Evolutionary conservation across 1,140 invertebrate genomes (phyloP).

Genomic region (Sminthurides bifidus): DNA sequence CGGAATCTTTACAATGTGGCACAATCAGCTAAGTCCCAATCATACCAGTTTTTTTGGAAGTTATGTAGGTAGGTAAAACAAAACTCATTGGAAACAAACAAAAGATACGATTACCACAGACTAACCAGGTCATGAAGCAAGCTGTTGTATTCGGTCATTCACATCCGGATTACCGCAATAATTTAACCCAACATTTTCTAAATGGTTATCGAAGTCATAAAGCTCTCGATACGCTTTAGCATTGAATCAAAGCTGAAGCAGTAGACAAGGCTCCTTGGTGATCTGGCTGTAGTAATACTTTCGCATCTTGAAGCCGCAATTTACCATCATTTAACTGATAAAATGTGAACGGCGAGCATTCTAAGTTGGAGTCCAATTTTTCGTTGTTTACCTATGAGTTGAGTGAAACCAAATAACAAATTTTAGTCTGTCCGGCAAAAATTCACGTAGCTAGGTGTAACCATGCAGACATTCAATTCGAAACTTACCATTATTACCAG

Average conservation of each 20-base stretch:
- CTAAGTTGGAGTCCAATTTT: slow-evolving; percentile 51
- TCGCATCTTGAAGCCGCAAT: slow-evolving; percentile 41
- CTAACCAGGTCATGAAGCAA: slow-evolving; percentile 22
- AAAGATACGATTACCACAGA: no score
- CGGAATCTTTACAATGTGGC: no score
- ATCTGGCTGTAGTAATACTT: slow-evolving; percentile 27
- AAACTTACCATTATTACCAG: slow-evolving; percentile 62
- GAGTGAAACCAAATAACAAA: no score
- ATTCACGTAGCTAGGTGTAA: slow-evolving; percentile 6
- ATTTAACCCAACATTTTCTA: slow-evolving; percentile 67
- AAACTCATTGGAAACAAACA: no score
- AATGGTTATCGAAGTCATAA: slow-evolving; percentile 81
- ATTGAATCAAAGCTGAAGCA: slow-evolving; percentile 53
- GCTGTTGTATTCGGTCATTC: slow-evolving; percentile 45
- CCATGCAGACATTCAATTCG: not conserved
- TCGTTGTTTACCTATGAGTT: slow-evolving; percentile 59
- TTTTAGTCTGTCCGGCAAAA: no score
- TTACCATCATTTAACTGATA: slow-evolving; percentile 57
- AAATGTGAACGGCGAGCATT: slow-evolving; percentile 52
- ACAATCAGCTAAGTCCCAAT: no score
- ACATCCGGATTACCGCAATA: slow-evolving; percentile 61
- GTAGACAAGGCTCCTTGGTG: slow-evolving; percentile 45
- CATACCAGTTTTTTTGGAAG: no score
- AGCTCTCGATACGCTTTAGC: slow-evolving; percentile 54
- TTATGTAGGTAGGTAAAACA: no score